A percentile compares a stretch with the other conserved stretches of the same genome.
Conservation (phyloP, 1,140 invertebrate genomes). For the Cataglyphis hispanica region DNA sequence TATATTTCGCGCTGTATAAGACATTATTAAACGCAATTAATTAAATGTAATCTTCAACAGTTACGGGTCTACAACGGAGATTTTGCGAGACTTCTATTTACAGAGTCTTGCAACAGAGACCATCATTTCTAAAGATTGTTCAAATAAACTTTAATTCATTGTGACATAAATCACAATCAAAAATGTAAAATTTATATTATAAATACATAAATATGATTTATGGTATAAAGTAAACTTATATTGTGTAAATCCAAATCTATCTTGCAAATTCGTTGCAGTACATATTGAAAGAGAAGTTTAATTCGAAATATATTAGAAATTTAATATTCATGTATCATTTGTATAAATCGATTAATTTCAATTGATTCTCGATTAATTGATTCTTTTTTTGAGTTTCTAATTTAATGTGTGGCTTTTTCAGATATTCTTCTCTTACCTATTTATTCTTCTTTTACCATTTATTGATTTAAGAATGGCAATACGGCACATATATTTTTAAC, state of each 20-base stretch:
- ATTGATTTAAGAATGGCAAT: conserved; percentile 2
- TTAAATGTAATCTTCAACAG: conserved; percentile 13
- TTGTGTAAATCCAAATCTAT: conserved; percentile 2
- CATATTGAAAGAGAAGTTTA: not conserved
- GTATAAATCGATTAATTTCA: not conserved
- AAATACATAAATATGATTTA: not conserved
- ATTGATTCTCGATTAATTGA: not conserved
- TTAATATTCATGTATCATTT: not conserved
- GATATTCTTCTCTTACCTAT: not conserved
- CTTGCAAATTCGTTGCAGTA: not conserved
- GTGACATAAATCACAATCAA: not conserved
- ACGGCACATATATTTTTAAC: not conserved
- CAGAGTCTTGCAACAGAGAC: not conserved
- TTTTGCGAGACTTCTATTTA: not conserved
- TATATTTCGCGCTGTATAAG: conserved; percentile 1
- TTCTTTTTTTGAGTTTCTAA: not conserved
- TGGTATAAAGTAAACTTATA: not conserved
- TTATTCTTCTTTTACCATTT: no score
- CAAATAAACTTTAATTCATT: not conserved
- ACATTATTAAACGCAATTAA: conserved; percentile 21
- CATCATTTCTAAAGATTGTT: not conserved
- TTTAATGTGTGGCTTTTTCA: not conserved
- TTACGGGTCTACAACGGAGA: not conserved
- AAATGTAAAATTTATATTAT: not conserved
- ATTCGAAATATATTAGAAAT: not conserved